Conservation (phyloP, 2,113 vertebrate species). For the Rana temporaria region DNA sequence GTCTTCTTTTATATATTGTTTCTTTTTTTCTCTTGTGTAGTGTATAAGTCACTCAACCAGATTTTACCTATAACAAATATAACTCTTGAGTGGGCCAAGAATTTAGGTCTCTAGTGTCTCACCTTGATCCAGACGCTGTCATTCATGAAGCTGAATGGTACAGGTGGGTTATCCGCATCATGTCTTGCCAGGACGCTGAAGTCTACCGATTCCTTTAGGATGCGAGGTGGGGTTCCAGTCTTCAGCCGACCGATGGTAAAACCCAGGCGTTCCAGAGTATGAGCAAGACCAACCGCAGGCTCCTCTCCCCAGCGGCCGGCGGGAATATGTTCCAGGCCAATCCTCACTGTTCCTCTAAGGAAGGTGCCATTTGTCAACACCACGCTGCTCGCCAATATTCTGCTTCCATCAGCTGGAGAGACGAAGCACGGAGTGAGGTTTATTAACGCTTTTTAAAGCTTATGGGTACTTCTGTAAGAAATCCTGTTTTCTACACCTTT, state of each 20-base stretch:
- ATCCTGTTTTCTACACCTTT: no score
- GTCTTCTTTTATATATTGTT: no score
- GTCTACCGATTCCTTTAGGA: constrained; percentile 84
- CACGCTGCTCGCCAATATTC: constrained; percentile 76
- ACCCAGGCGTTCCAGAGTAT: constrained; percentile 83
- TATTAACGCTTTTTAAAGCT: no score
- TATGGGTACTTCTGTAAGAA: no score
- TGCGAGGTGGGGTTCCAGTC: constrained; percentile 91
- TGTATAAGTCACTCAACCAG: neutral
- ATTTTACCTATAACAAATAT: no score
- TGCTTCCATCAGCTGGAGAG: constrained; percentile 73
- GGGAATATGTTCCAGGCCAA: constrained; percentile 79
- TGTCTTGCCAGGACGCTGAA: constrained; percentile 73
- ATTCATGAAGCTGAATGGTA: constrained; percentile 93
- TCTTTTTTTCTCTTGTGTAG: no score
- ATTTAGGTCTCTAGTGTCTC: neutral
- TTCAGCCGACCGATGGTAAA: constrained; percentile 86
- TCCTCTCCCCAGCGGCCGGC: constrained; percentile 91
- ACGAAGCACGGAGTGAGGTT: neutral
- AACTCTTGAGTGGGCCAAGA: no score
- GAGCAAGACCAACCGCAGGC: constrained; percentile 84
- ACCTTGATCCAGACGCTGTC: constrained; percentile 79
- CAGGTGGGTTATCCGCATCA: constrained; percentile 76
- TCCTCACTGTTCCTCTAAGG: constrained; percentile 82
- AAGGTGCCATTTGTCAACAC: constrained; percentile 94